Evolutionary conservation across 2,797 vertebrate species (phyloP).

Genomic region (Malacoctenus gilli): DNA sequence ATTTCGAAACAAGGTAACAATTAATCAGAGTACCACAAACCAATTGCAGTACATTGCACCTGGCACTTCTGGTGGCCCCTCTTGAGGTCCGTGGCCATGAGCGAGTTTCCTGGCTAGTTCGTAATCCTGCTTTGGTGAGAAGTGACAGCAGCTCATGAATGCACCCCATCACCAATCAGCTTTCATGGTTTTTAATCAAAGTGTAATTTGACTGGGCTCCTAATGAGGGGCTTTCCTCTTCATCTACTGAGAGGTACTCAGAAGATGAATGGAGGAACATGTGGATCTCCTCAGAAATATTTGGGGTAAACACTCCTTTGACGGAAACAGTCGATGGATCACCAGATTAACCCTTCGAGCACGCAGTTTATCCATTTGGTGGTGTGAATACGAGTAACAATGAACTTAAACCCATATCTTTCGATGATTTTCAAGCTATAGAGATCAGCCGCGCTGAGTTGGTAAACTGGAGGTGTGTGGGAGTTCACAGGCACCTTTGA

Average conservation of each 20-base stretch:
- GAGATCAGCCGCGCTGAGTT: slow-evolving; percentile 37
- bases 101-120: background rate
- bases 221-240: slow-evolving; percentile 35
- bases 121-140: slow-evolving; percentile 10
- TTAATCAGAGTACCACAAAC: slow-evolving; percentile 15
- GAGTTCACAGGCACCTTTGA: slow-evolving; percentile 37
- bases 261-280: slow-evolving; percentile 16
- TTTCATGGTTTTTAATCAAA: slow-evolving; percentile 42
- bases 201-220: slow-evolving; percentile 43
- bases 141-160: slow-evolving; percentile 15
- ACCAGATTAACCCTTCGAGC: slow-evolving; percentile 6
- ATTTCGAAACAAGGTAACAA: slow-evolving; percentile 15
- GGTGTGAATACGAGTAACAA: no score
- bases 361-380: no score
- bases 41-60: background rate
- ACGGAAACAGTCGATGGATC: slow-evolving; percentile 23
- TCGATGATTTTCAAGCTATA: slow-evolving; percentile 11
- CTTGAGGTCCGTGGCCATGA: background rate
- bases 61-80: slow-evolving; percentile 9
- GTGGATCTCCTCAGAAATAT: slow-evolving; percentile 16
- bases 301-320: slow-evolving; percentile 6
- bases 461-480: slow-evolving; percentile 14
- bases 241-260: slow-evolving; percentile 29
- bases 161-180: slow-evolving; percentile 37
- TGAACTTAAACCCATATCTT: no score